Base-by-base conservation (phyloP, 2,797 vertebrate species). In the Eupleurogrammus muticus region DNA sequence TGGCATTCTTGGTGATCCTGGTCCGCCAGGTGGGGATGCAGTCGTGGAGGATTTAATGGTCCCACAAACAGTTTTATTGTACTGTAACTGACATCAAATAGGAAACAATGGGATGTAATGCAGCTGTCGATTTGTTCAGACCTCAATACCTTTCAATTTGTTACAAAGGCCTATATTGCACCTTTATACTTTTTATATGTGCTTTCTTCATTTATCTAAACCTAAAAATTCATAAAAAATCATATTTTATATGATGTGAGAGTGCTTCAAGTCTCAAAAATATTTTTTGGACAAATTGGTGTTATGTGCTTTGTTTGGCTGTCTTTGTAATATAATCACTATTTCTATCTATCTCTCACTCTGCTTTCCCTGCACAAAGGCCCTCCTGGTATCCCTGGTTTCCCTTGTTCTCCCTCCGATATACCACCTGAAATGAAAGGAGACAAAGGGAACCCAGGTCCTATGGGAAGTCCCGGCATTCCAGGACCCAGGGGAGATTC, bases 391-490 rank as follows among this genome's bases (percentile, higher is more conserved):
- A 13, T 19, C 51, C 91, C 83, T 68, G 96, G 96, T 10, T n/a
- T n/a, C n/a, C 91, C 86, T 84, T 94, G 94, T 79, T 95, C 95
- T 81, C 80, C 87, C 62, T 80, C 90, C 48, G 87, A 87, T 13
- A n/a, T n/a, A n/a, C n/a, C n/a, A n/a, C 78, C 76, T 68, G 82
- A 91, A 61, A 65, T 91, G 20, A 95, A 96, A 92, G 96, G 96
- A 71, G 92, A 94, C 55, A 93, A 83, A 90, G 96, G 96, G 57
- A 90, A 88, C 58, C 77, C 89, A 89, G 96, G 96, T 90, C 88
- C 2, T 14, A 28, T 51, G 40, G 91, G 91, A 46, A 38, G 4
- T 5, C 67, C 36, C 47, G 89, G 92, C 35, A 13, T 17, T 61
- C 2, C 5, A 49, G 88, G 90, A 21, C 17, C 28, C 2, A 70